These are phyloP conservation scores for Epiperipatus broadwayi DNA, from an alignment of 2,888 invertebrate genomes.

Conservation along the genomic window DNA sequence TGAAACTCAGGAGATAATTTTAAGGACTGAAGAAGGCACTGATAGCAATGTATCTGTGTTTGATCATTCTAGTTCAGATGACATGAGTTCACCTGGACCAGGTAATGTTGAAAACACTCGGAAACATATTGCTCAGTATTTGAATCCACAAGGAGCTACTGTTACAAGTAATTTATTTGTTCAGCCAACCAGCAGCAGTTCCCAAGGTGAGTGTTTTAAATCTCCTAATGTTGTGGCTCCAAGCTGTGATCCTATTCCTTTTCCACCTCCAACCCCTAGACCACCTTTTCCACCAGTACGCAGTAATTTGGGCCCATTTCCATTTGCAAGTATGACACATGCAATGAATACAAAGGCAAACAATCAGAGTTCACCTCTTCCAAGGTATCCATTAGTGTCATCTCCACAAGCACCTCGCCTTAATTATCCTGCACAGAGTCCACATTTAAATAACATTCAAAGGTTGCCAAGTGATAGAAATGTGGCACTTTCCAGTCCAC, in stretches of 20 bases:
- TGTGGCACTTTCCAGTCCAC: slow-evolving; percentile 60
- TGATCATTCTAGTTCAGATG: slow-evolving; percentile 19
- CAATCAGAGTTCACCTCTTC: slow-evolving; percentile 6
- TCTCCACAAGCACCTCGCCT: no score
- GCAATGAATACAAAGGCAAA: slow-evolving; percentile 56
- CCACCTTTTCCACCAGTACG: slow-evolving; percentile 27
- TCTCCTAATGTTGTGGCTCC: slow-evolving; percentile 70
- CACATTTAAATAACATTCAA: no score
- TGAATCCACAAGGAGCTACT: slow-evolving; percentile 23
- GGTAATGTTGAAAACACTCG: slow-evolving; percentile 26
- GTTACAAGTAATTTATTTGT: slow-evolving; percentile 14
- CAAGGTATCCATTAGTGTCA: no score
- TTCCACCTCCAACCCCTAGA: slow-evolving; percentile 20
- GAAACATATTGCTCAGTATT: slow-evolving; percentile 28
- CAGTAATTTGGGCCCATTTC: slow-evolving; percentile 42
- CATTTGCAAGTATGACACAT: slow-evolving; percentile 78
- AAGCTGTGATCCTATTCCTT: slow-evolving; percentile 44
- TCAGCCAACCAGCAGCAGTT: slow-evolving; percentile 6
- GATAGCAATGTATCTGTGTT: slow-evolving; percentile 18
- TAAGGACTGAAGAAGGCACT: slow-evolving; percentile 3
- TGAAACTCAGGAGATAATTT: slow-evolving; percentile 4
- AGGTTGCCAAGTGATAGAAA: no score
- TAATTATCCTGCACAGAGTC: no score
- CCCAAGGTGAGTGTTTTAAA: slow-evolving; percentile 22
- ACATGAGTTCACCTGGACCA: slow-evolving; percentile 22